Percentiles rank a stretch among this genome's conserved stretches.
phyloP scores from a whole-genome alignment of 2,797 vertebrate species.

The Darevskia nairensis region DNA sequence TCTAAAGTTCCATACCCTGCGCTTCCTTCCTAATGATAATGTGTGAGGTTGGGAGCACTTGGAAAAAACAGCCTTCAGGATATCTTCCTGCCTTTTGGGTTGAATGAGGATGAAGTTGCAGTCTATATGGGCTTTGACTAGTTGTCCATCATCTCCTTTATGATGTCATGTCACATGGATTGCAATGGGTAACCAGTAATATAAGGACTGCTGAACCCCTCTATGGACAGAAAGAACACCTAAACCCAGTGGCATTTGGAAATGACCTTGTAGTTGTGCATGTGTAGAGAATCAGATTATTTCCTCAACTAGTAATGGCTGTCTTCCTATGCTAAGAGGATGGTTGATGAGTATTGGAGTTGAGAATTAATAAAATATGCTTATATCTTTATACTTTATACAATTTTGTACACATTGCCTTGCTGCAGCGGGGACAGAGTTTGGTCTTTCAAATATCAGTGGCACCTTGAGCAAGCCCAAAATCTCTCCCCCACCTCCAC shows the following conservation, averaged over 20 bases:
- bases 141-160: not conserved
- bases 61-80: not conserved
- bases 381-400: not conserved
- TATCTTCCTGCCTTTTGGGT: not conserved
- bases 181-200: not conserved
- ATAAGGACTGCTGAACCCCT: not conserved
- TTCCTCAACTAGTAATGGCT: not conserved
- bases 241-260: not conserved
- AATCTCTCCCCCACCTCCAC: too few species aligned
- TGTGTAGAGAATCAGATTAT: not conserved
- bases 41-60: not conserved
- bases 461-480: too few species aligned
- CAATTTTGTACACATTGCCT: too few species aligned
- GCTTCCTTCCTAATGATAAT: not conserved
- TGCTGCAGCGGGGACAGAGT: too few species aligned
- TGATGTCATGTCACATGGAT: not conserved
- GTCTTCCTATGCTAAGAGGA: not conserved
- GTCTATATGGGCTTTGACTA: not conserved
- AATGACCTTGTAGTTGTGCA: not conserved
- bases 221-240: not conserved
- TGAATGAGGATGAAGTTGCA: not conserved
- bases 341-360: too few species aligned
- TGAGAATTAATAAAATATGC: not conserved
- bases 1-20: not conserved
- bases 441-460: too few species aligned